phyloP scores from a whole-genome alignment of 2,888 invertebrate genomes.

The Eudemis profundana region DNA sequence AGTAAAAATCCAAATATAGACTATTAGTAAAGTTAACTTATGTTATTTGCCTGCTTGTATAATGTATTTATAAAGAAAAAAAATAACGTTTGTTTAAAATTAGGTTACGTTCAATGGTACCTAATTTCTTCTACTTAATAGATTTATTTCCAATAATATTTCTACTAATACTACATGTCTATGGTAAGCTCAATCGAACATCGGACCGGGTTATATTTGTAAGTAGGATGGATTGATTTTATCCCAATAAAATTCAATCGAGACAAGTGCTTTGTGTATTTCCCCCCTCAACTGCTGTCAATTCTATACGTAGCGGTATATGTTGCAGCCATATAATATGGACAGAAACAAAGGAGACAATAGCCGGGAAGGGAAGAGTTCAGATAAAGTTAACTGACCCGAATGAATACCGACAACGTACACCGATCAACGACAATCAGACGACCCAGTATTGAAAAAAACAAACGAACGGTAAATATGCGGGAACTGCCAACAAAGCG shows the following conservation, averaged over 20 bases:
- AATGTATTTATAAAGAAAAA: too few species aligned
- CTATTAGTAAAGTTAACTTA: not conserved
- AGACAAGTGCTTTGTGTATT: constrained; percentile 35
- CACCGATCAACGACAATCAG: constrained; percentile 61
- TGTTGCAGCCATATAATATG: constrained; percentile 23
- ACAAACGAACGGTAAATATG: constrained; percentile 57
- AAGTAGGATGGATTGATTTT: constrained; percentile 36
- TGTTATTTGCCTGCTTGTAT: too few species aligned
- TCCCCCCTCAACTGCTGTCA: constrained; percentile 23
- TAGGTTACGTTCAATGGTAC: too few species aligned
- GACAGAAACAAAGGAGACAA: constrained; percentile 46
- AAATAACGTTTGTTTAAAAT: too few species aligned
- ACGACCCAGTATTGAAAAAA: constrained; percentile 57
- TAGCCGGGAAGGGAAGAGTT: constrained; percentile 51
- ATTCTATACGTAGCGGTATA: constrained; percentile 10
- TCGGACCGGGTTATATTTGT: constrained; percentile 17
- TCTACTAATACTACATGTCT: not conserved
- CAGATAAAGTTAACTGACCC: constrained; percentile 70
- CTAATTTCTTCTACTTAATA: not conserved
- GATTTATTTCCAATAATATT: not conserved
- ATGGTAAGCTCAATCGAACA: constrained; percentile 3
- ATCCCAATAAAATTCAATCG: constrained; percentile 42
- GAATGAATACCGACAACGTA: constrained; percentile 57
- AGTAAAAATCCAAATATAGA: too few species aligned
- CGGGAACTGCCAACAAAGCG: constrained; percentile 18